phyloP scores from a whole-genome alignment of 2,113 vertebrate species.

The Butastur rufipennis region DNA sequence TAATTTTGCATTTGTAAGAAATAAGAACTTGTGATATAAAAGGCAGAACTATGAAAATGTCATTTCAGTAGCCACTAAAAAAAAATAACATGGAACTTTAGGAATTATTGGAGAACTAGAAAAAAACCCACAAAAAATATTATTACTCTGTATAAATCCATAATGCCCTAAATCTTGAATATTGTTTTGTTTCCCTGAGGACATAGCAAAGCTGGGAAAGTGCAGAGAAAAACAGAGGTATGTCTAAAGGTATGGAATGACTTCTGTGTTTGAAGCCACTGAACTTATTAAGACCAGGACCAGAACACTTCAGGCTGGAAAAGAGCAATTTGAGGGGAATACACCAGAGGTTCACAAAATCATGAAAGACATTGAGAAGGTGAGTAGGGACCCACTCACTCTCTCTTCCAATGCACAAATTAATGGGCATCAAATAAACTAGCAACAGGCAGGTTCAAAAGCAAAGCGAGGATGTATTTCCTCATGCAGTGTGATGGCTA shows the following conservation, averaged over 20 bases:
- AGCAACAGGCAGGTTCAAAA: background rate
- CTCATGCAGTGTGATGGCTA: background rate
- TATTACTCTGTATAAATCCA: background rate
- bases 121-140: rapidly evolving
- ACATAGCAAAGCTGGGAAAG: background rate
- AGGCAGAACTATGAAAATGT: background rate
- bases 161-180: background rate
- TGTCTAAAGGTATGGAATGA: background rate
- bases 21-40: background rate
- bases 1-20: background rate
- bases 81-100: background rate
- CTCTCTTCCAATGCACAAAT: background rate
- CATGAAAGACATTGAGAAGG: background rate
- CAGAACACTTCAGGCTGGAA: background rate
- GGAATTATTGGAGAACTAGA: background rate
- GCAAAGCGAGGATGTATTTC: background rate
- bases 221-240: background rate
- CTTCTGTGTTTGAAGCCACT: background rate
- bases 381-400: background rate
- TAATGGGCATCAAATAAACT: background rate
- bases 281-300: background rate
- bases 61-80: background rate
- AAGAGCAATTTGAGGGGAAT: background rate
- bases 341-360: background rate
- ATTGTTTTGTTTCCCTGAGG: background rate